A percentile compares a stretch with the other conserved stretches of the same genome.
Conservation (phyloP, 2,888 invertebrate genomes). For the Odontothrips loti region DNA sequence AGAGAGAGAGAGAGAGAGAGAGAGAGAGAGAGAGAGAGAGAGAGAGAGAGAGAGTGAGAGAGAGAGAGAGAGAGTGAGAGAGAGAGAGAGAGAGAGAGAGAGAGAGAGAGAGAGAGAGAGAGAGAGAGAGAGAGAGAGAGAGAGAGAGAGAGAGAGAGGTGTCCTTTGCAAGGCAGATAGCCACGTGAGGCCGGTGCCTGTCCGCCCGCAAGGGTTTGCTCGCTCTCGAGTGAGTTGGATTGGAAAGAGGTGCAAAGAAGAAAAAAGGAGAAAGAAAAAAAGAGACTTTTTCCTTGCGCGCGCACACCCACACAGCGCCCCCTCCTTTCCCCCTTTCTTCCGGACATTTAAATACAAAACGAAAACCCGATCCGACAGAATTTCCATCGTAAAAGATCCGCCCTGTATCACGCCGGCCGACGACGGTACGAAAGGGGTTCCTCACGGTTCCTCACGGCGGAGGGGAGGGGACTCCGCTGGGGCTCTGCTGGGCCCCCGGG, state of each 20-base stretch:
- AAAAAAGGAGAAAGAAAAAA: no score
- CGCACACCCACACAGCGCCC: neutral
- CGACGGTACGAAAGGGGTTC: neutral
- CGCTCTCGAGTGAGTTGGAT: no score
- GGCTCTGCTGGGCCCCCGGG: no score
- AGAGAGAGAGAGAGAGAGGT: neutral
- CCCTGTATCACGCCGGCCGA: neutral
- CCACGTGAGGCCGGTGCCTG: neutral
- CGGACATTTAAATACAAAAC: constrained; percentile 26
- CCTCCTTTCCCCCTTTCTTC: neutral
- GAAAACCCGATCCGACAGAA: constrained; percentile 16
- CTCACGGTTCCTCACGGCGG: neutral
- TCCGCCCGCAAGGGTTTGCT: no score
- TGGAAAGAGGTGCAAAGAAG: no score
- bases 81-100: constrained; percentile 18
- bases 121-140: neutral
- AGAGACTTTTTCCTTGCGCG: no score
- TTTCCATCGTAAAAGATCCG: constrained; percentile 26
- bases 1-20: neutral
- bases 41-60: neutral
- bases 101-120: constrained; percentile 23
- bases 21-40: neutral
- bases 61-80: neutral
- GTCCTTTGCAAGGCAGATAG: constrained; percentile 17
- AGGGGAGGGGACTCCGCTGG: neutral